Conservation (phyloP, 2,113 vertebrate species). For the Leptobrachium ailaonicum region DNA sequence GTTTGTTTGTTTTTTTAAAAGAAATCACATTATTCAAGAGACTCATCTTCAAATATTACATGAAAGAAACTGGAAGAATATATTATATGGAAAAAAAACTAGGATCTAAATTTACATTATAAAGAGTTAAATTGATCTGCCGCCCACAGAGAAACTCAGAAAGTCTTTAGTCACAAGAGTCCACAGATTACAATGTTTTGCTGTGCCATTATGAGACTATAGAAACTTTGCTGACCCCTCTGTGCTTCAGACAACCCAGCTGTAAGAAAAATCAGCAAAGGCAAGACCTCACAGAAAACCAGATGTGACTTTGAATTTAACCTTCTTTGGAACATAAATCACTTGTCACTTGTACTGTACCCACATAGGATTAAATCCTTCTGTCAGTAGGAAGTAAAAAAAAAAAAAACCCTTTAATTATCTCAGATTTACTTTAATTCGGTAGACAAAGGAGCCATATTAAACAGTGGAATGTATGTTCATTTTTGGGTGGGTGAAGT, state of each 20-base stretch:
- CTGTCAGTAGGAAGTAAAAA: slow-evolving; percentile 21
- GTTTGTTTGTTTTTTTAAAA: no score
- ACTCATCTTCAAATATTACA: no score
- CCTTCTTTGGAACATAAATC: slow-evolving; percentile 30
- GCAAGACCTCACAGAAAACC: slow-evolving; percentile 30
- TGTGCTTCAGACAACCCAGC: slow-evolving; percentile 17
- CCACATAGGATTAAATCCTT: slow-evolving; percentile 22
- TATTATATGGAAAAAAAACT: no score
- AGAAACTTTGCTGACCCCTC: slow-evolving; percentile 20
- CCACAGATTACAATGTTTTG: neutral
- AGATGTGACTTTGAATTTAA: slow-evolving; percentile 29
- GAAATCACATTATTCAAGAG: no score
- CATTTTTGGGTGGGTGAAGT: neutral
- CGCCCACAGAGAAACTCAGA: no score
- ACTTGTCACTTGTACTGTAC: slow-evolving; percentile 30
- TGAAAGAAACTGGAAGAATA: no score
- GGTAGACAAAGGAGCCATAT: neutral
- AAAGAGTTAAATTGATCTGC: no score
- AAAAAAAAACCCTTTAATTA: slow-evolving; percentile 33
- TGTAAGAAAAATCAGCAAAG: slow-evolving; percentile 7
- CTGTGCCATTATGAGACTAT: slow-evolving; percentile 9
- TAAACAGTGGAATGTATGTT: neutral
- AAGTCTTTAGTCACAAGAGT: no score
- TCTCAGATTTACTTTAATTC: slow-evolving; percentile 10
- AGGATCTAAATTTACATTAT: no score